Evolutionary conservation across 2,113 vertebrate species (phyloP), one percentile per base, ranked within the genome.

Genomic region (Rhinolophus ferrumequinum): DNA sequence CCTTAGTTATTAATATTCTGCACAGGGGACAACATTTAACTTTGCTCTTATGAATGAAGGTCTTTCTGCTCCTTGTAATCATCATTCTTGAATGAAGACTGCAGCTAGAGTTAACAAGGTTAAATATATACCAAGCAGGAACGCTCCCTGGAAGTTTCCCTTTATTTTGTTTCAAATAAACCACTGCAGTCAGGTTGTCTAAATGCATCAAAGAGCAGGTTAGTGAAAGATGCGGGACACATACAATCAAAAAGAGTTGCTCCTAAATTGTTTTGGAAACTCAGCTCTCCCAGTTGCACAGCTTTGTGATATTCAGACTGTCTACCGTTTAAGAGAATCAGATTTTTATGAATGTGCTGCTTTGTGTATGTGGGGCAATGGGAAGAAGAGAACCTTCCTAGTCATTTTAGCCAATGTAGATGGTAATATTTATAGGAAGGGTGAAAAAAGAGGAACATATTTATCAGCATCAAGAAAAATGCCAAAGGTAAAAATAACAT

Each of bases 401-500:
- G 33, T 90, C 35, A 82, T 58, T 69, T 64, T 64, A 82, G 62
- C 62, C 47, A 75, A 18, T 35, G 8, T 9, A 58, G 69, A 79
- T 10, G 12, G 21, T 69, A 12, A 33, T 35, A 52, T 77, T 76
- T 33, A 56, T 16, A 89, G 80, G n/a, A 79, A 62, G n/a, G 18
- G 35, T 24, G 21, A 2, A 19, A 22, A 60, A 44, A 73, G 66
- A 76, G 52, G 38, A 82, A 70, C 5, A 3, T 5, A 38, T 41
- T 64, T 85, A 58, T 44, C 28, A 70, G 47, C 72, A 82, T 50
- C 21, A 87, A 79, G 80, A 83, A 87, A 90, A 97, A 81, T 19
- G 30, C n/a, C 54, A 73, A 58, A 47, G 19, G 77, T 50, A 58
- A 79, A 79, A 80, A 15, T 73, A 35, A 77, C 14, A 83, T 44